These are phyloP conservation scores for Chaetogeoica ovagalla DNA, from an alignment of 2,888 invertebrate species.

Conservation along the genomic window DNA sequence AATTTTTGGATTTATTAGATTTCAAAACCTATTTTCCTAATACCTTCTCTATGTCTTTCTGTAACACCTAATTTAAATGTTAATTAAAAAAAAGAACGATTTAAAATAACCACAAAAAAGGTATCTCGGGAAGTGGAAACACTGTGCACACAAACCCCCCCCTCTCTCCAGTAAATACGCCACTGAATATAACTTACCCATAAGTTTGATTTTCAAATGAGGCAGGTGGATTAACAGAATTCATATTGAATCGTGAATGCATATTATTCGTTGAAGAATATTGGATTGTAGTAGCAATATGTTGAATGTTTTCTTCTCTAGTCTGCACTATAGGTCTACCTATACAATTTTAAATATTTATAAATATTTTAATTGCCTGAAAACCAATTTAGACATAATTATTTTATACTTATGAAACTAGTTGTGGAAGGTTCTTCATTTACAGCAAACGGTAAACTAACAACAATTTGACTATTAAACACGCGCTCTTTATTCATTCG, in stretches of 20 bases:
- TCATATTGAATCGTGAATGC: conserved; percentile 45
- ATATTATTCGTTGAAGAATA: conserved; percentile 49
- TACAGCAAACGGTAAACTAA: conserved; percentile 60
- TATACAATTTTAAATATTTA: conserved; percentile 2
- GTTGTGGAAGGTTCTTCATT: conserved; percentile 47
- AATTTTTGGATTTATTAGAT: no score
- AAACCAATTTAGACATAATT: background rate
- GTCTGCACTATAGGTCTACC: conserved; percentile 39
- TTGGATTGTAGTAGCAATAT: conserved; percentile 46
- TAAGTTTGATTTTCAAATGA: conserved; percentile 44
- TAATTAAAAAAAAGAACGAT: no score
- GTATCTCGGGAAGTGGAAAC: no score
- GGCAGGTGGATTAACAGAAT: conserved; percentile 32
- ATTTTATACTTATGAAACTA: conserved; percentile 54
- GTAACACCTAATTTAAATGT: no score
- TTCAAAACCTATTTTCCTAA: no score
- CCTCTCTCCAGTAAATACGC: no score
- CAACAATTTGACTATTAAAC: conserved; percentile 73
- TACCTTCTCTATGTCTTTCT: no score
- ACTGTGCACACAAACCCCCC: no score
- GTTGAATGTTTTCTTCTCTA: conserved; percentile 48
- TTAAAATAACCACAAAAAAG: no score
- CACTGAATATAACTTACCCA: no score
- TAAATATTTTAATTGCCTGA: background rate
- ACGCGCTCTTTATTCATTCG: conserved; percentile 85